These are phyloP conservation scores for Tragelaphus buxtoni DNA, from an alignment of 2,113 vertebrate genomes.

Conservation along the genomic window DNA sequence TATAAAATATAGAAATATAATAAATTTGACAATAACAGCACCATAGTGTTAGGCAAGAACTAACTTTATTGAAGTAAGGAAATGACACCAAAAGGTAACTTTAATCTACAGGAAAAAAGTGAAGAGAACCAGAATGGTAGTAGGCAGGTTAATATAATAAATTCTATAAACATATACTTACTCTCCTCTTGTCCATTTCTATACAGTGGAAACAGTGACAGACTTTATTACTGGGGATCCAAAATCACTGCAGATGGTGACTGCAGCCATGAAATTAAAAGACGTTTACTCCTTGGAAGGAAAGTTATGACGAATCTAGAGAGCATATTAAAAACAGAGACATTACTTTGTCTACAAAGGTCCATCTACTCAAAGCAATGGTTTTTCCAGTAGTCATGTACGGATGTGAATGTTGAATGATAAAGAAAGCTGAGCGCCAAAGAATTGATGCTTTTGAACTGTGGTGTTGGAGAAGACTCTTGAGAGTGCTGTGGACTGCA, in stretches of 20 bases:
- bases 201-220: not conserved
- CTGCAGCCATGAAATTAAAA: not conserved
- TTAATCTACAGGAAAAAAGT: not conserved
- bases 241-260: not conserved
- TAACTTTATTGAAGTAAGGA: not conserved
- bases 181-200: not conserved
- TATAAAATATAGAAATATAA: constrained; percentile 11
- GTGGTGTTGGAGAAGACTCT: not conserved
- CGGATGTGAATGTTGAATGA: not conserved
- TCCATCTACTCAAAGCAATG: not conserved
- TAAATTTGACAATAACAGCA: not conserved
- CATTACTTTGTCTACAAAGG: not conserved
- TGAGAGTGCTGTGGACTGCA: not conserved
- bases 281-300: not conserved
- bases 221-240: not conserved
- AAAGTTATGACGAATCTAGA: not conserved
- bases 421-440: not conserved
- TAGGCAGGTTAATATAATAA: not conserved
- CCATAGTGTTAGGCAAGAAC: not conserved
- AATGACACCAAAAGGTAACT: not conserved
- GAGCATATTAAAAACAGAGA: not conserved
- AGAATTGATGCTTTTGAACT: not conserved
- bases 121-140: not conserved
- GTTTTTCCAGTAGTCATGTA: not conserved
- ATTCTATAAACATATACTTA: not conserved